phyloP scores from a whole-genome alignment of 2,797 vertebrate genomes.

The Pseudopleuronectes americanus region DNA sequence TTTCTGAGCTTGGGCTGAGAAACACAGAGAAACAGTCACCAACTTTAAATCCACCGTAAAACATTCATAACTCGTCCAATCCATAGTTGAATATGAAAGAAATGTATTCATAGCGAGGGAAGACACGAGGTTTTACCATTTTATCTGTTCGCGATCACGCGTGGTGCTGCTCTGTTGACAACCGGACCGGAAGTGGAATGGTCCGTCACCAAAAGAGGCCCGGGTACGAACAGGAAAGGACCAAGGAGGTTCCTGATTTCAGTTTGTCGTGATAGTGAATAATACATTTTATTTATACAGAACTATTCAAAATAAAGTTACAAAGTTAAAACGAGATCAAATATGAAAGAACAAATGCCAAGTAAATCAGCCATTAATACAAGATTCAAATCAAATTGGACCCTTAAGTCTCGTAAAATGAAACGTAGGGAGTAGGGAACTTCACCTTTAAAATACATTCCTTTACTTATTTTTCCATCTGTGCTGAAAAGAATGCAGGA shows the following conservation, averaged over 20 bases:
- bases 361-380: too few species aligned
- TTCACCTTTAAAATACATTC: too few species aligned
- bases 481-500: too few species aligned
- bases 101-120: not conserved
- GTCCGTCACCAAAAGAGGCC: slow-evolving; percentile 41
- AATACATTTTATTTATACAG: too few species aligned
- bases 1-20: slow-evolving; percentile 90
- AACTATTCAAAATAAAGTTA: too few species aligned
- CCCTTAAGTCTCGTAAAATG: too few species aligned
- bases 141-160: not conserved
- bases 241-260: slow-evolving; percentile 7
- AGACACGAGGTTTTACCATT: slow-evolving; percentile 58
- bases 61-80: not conserved
- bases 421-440: too few species aligned
- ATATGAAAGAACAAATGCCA: too few species aligned
- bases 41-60: too few species aligned
- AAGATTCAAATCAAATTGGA: too few species aligned
- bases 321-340: too few species aligned
- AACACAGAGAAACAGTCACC: not conserved
- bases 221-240: not conserved
- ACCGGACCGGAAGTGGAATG: slow-evolving; percentile 42
- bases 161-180: slow-evolving; percentile 62
- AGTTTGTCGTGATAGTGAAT: not conserved
- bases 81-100: not conserved
- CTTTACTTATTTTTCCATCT: too few species aligned